Evolutionary conservation across 2,888 invertebrate species (phyloP), one percentile per base, ranked within the genome.

Genomic region (Belgica antarctica): DNA sequence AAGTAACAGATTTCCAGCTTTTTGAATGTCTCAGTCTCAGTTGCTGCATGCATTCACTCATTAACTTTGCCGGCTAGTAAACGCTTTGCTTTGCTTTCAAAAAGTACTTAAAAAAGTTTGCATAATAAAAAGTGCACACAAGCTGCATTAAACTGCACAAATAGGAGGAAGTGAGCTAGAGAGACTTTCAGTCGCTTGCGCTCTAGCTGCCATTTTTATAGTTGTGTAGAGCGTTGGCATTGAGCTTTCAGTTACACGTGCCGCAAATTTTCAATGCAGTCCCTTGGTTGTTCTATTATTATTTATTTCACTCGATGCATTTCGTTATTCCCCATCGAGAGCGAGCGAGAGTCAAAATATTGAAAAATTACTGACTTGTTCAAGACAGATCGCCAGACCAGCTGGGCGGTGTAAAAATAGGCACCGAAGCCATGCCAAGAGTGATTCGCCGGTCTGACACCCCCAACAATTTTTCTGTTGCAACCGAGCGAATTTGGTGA

Each of bases 191-290:
- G 57, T 27, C 68, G 68, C 52, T 57, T 68, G 68, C 68, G 68
- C 68, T 31, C 28, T 68, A 34, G 31, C 22, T n/a, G 19, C 63
- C 12, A 19, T 57, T 34, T 7, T 24, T 22, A 34, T 57, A n/a
- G 68, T 28, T 68, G 34, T 68, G 34, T 52, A n/a, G 19, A 25
- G n/a, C n/a, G 17, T 36, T 68, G 68, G 52, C 68, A 68, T 68
- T 68, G 68, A 68, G 52, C 19, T 31, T 65, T 52, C 24, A 62
- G 31, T 34, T 68, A 57, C 68, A 68, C 68, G 68, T 68, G 68
- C 57, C 68, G 15, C 24, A 66, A 34, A 19, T 46, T 27, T 47
- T 4, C 52, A 52, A 3, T n/a, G 22, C 17, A 17, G 22, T 22
- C 22, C 22, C 19, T 52, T n/a, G 52, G 3, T 52, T 52, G 17